Percentiles rank a stretch among this genome's conserved stretches.
Conservation (phyloP, 2,888 invertebrate genomes). For the Tiliacea aurago region DNA sequence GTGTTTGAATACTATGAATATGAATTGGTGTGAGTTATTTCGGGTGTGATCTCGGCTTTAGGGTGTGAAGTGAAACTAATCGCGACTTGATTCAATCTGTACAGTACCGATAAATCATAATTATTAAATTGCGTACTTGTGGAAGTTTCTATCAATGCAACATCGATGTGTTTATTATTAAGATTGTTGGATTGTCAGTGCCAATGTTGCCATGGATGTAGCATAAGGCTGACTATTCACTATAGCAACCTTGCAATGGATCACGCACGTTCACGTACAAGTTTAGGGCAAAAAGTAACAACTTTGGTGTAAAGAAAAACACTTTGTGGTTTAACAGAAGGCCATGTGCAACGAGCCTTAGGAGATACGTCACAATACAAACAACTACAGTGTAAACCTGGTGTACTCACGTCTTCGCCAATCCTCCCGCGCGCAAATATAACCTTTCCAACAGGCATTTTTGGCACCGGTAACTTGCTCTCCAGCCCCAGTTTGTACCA, state of each 20-base stretch:
- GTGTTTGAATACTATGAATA: slow-evolving; percentile 25
- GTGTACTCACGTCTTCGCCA: slow-evolving; percentile 86
- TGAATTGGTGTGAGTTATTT: slow-evolving; percentile 31
- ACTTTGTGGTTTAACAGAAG: slow-evolving; percentile 9
- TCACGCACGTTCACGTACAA: slow-evolving; percentile 8
- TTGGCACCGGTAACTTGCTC: slow-evolving; percentile 88
- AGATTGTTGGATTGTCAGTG: background rate
- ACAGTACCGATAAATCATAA: background rate
- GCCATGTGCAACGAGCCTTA: slow-evolving; percentile 4
- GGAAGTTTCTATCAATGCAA: background rate
- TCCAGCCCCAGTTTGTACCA: slow-evolving; percentile 90
- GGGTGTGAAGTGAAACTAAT: background rate
- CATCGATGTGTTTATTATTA: background rate
- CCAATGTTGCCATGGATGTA: background rate
- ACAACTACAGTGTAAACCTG: background rate
- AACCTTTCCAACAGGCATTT: slow-evolving; percentile 87
- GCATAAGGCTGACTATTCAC: background rate
- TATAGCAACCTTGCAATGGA: slow-evolving; percentile 13
- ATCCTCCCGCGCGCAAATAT: slow-evolving; percentile 89
- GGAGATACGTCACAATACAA: background rate
- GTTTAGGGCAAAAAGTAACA: background rate
- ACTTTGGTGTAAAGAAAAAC: slow-evolving; percentile 6
- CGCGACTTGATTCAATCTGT: background rate
- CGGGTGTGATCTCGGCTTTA: slow-evolving; percentile 16
- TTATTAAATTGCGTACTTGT: background rate